phyloP scores from a whole-genome alignment of 1,140 invertebrate genomes.

The Bombus ignitus region DNA sequence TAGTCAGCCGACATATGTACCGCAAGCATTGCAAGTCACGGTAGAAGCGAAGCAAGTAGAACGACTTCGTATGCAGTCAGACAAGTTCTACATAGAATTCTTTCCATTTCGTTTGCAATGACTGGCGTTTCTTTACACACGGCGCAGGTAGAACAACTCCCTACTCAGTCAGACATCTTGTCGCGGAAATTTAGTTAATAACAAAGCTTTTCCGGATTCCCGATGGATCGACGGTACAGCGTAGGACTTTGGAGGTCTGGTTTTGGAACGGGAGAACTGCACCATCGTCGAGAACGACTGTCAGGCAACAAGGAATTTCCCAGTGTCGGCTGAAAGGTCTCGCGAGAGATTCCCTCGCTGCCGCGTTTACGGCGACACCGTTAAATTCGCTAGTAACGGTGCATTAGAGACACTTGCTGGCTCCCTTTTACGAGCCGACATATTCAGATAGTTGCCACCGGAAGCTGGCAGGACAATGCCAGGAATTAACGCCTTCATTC shows the following conservation, averaged over 20 bases:
- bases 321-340: conserved; percentile 49
- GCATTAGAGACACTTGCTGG: conserved; percentile 69
- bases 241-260: background rate
- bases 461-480: conserved; percentile 49
- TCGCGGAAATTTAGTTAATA: background rate
- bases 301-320: conserved; percentile 53
- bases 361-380: conserved; percentile 60
- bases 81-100: no score
- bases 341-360: conserved; percentile 44
- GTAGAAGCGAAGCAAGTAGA: background rate
- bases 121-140: background rate
- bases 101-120: no score
- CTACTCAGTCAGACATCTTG: background rate
- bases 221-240: background rate
- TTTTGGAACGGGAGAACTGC: no score
- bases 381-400: conserved; percentile 67
- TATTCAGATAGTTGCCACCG: conserved; percentile 42
- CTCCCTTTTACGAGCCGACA: conserved; percentile 63
- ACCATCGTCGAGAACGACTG: conserved; percentile 12
- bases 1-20: background rate
- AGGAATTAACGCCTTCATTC: conserved; percentile 52
- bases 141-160: background rate
- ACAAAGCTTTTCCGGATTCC: background rate
- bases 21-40: background rate
- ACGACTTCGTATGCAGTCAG: background rate